Conservation (phyloP, 2,797 vertebrate species). For the Pipistrellus pipistrellus region DNA sequence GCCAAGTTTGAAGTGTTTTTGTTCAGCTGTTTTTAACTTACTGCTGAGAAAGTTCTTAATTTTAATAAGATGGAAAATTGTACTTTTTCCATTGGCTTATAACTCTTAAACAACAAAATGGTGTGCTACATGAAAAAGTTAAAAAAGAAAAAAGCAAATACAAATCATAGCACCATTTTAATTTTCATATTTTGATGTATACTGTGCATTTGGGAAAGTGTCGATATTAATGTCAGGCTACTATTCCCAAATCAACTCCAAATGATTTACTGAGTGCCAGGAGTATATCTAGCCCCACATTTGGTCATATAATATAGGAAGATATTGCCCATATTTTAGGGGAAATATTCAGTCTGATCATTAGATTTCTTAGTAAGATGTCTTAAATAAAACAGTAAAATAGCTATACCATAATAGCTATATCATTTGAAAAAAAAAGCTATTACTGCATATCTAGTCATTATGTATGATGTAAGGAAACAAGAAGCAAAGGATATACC, state of each 20-base stretch:
- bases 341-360: neutral
- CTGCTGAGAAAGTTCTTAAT: slow-evolving; percentile 68
- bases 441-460: neutral
- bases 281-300: neutral
- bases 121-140: neutral
- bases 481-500: slow-evolving; percentile 2
- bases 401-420: neutral
- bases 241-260: neutral
- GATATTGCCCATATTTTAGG: neutral
- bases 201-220: slow-evolving; percentile 24
- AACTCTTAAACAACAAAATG: slow-evolving; percentile 62
- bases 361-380: neutral
- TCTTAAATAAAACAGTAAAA: slow-evolving; percentile 30
- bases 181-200: slow-evolving; percentile 3
- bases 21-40: slow-evolving; percentile 75
- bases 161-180: neutral
- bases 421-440: neutral
- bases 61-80: slow-evolving; percentile 69
- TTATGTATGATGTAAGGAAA: neutral
- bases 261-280: neutral
- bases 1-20: slow-evolving; percentile 77
- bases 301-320: neutral
- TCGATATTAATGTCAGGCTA: neutral
- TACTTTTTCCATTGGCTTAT: slow-evolving; percentile 42
- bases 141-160: neutral